Base-by-base conservation (phyloP, 1,140 invertebrate genomes). In the Neoseiulus cucumeris region DNA sequence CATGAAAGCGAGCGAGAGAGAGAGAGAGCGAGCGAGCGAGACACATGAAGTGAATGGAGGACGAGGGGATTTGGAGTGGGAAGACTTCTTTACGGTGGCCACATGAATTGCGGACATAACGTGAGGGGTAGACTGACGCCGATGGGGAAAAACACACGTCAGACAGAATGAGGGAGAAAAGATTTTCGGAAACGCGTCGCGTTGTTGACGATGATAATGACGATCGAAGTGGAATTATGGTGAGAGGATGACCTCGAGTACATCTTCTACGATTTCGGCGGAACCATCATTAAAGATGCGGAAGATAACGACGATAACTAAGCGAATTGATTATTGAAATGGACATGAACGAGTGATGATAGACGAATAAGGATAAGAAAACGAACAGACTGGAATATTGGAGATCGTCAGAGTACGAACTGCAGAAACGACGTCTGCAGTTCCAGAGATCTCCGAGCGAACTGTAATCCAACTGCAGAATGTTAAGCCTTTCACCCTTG, bases 1-100 rank as follows among this genome's bases (percentile, higher is more conserved):
- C 4, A 47, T 47, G 45, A 4, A 7, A 28, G 4, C 14, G 12
- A 44, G 42, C n/a, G 42, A 44, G 12, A n/a, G n/a, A 20, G 45
- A 4, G 18, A 28, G 18, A 28, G 14, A 47, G 45, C 45, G 45
- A 47, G 4, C 7, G 18, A 5, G n/a, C 12, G 12, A 47, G 18
- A 7, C 4, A 47, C 45, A 47, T 47, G 18, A 28, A 14, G 14
- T 20, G 45, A 22, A 28, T 20, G 45, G 45, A 28, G 45, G 45
- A 22, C 4, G 14, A 14, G 5, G 45, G 45, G 45, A 47, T 28
- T 20, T 47, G 18, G 7, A 28, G 28, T 14, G 28, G 28, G 14
- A 4, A 47, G 45, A 47, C 45, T 47, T 47, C 45, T 47, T 47
- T 47, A 47, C 45, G 45, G 45, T 47, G 45, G 45, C 45, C 45